Evolutionary conservation across 1,140 invertebrate species (phyloP), one percentile per base, ranked within the genome.

Genomic region (Lineus longissimus): DNA sequence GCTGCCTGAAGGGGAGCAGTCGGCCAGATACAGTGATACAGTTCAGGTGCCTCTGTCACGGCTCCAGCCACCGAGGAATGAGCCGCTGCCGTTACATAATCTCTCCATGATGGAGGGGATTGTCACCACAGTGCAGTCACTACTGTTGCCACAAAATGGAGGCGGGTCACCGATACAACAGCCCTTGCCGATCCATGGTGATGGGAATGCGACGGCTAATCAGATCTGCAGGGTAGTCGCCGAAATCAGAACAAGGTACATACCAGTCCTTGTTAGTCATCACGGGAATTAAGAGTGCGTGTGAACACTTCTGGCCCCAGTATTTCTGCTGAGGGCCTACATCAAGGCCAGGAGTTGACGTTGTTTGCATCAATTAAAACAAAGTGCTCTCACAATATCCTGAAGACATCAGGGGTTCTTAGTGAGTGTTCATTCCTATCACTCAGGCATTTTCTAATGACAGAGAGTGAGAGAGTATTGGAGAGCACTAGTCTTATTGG

Each of bases 221-320:
- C 73, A 77, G 59, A 72, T 77, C 22, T 78, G 76, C 59, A 69
- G 81, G 17, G 73, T 82, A 17, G 63, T 81, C 25, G 76, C 78
- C 1, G 81, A 83, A 71, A 74, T 83, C 30, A 64, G 76, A 63
- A 78, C 80, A 6, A 66, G 67, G 64, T 66, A 59, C 54, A 33
- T 15, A 17, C 23, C 31, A n/a, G n/a, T n/a, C n/a, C n/a, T n/a
- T n/a, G n/a, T n/a, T n/a, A n/a, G n/a, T n/a, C n/a, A n/a, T n/a
- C n/a, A 13, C 13, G n/a, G 13, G 41, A 13, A 13, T 43, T 13
- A 43, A 13, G n/a, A 57, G n/a, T n/a, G n/a, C n/a, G n/a, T n/a
- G n/a, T n/a, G n/a, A n/a, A n/a, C n/a, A n/a, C n/a, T n/a, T n/a
- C n/a, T n/a, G n/a, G n/a, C n/a, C n/a, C n/a, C n/a, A n/a, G n/a